A percentile compares a stretch with the other conserved stretches of the same genome.
These are phyloP conservation scores for Alethe castanea DNA, from an alignment of 2,113 vertebrate species.

Conservation along the genomic window DNA sequence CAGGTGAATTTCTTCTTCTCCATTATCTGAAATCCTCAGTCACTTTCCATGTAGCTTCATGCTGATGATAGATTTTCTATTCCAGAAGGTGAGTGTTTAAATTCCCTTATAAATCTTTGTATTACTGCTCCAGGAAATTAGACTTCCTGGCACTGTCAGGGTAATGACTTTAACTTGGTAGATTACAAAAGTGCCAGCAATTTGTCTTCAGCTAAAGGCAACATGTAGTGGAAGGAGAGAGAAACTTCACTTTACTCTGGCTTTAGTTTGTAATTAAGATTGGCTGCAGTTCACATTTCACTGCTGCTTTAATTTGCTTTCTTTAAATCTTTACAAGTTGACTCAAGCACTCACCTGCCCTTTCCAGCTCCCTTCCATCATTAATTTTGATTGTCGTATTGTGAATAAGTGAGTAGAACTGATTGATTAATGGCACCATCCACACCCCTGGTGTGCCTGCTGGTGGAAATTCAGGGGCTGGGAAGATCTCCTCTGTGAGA, in stretches of 20 bases:
- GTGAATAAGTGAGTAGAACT: slow-evolving; percentile 4
- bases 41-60: not conserved
- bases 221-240: not conserved
- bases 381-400: slow-evolving; percentile 12
- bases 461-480: not conserved
- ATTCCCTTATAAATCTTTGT: slow-evolving; percentile 59
- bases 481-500: not conserved
- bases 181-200: slow-evolving; percentile 57
- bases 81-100: slow-evolving; percentile 56
- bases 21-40: slow-evolving; percentile 18
- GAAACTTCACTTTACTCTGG: slow-evolving; percentile 4
- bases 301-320: slow-evolving; percentile 26
- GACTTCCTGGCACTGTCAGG: slow-evolving; percentile 59
- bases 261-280: slow-evolving; percentile 52
- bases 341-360: slow-evolving; percentile 15
- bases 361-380: slow-evolving; percentile 33
- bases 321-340: slow-evolving; percentile 39
- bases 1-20: slow-evolving; percentile 3
- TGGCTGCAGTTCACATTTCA: not conserved
- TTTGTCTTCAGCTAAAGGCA: slow-evolving; percentile 62
- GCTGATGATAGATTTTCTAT: slow-evolving; percentile 46
- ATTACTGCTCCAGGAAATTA: slow-evolving; percentile 61
- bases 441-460: not conserved
- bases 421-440: slow-evolving; percentile 10
- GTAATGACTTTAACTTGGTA: slow-evolving; percentile 62